phyloP scores from a whole-genome alignment of 2,888 invertebrate genomes.

The Cerastis leucographa region DNA sequence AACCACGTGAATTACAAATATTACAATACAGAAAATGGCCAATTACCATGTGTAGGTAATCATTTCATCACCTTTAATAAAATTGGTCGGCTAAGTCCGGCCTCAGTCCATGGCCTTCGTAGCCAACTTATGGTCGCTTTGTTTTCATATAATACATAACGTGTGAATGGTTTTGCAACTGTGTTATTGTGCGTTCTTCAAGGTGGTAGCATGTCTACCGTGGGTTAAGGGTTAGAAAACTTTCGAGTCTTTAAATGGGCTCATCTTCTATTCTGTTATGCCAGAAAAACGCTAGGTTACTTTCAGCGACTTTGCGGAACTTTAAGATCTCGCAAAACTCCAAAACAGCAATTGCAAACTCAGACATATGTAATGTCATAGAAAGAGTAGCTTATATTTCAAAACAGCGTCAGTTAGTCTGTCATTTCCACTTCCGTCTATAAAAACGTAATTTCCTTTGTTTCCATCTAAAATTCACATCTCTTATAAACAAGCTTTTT shows the following conservation, averaged over 20 bases:
- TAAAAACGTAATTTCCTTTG: constrained; percentile 47
- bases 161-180: constrained; percentile 76
- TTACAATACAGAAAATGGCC: constrained; percentile 70
- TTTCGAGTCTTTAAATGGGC: not conserved
- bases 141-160: constrained; percentile 75
- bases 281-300: not conserved
- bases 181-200: constrained; percentile 70
- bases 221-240: constrained; percentile 43
- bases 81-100: constrained; percentile 72
- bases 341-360: not conserved
- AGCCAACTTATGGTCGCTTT: constrained; percentile 76
- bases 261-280: not conserved
- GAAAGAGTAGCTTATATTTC: not conserved
- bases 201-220: constrained; percentile 54
- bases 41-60: constrained; percentile 73
- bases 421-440: constrained; percentile 21
- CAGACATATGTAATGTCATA: too few species aligned
- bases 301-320: not conserved
- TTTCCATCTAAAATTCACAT: constrained; percentile 30
- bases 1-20: constrained; percentile 64
- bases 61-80: constrained; percentile 77
- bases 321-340: not conserved
- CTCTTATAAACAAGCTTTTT: constrained; percentile 10
- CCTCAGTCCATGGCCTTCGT: constrained; percentile 76
- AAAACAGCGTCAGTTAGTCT: not conserved